phyloP scores from a whole-genome alignment of 1,140 invertebrate species.

The Papilio polyxenes region DNA sequence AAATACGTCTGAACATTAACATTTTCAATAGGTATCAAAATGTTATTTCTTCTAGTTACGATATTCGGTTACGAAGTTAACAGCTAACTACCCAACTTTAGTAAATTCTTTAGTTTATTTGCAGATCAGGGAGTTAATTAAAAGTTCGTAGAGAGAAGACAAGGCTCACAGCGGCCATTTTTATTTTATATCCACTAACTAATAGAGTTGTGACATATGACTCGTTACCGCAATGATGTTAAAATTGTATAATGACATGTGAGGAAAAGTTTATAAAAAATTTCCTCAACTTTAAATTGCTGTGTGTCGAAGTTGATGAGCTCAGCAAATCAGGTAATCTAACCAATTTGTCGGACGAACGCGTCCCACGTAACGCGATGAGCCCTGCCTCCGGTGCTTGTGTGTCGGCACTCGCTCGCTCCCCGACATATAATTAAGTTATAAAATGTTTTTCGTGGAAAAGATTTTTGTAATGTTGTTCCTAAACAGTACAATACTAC shows the following conservation, averaged over 20 bases:
- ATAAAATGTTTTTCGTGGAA: neutral
- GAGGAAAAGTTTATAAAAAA: neutral
- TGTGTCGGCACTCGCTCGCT: neutral
- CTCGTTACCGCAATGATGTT: too few relatives aligned
- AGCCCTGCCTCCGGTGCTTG: neutral
- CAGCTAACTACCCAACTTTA: neutral
- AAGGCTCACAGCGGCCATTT: neutral
- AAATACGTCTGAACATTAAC: too few relatives aligned
- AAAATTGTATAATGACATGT: too few relatives aligned
- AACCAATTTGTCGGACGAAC: constrained; percentile 2
- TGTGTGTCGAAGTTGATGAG: neutral
- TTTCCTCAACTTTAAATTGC: neutral
- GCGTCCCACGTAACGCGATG: neutral
- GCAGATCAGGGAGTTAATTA: constrained; percentile 36
- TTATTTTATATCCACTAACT: neutral
- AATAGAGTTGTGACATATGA: too few relatives aligned
- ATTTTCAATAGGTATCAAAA: too few relatives aligned
- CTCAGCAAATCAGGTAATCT: constrained; percentile 2
- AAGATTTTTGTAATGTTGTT: neutral
- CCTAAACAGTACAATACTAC: neutral
- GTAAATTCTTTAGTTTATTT: constrained; percentile 33
- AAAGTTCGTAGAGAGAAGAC: constrained; percentile 25
- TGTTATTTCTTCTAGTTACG: neutral
- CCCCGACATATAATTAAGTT: neutral
- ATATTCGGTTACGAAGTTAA: neutral